Evolutionary conservation across 23 tunicate genomes (phyloP), one percentile per base, ranked within the genome.

Genomic region (Halocynthia roretzi): DNA sequence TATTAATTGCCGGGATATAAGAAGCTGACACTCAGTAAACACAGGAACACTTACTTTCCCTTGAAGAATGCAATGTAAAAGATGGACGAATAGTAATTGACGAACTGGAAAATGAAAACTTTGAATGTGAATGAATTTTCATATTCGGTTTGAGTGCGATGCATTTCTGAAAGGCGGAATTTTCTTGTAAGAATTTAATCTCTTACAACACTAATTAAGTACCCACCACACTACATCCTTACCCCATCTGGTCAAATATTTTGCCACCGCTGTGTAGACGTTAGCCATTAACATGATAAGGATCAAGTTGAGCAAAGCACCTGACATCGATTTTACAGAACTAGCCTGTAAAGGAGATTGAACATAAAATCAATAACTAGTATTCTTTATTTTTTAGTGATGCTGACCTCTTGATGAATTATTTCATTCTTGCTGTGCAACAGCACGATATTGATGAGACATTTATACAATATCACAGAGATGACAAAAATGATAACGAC

Each of bases 31-130:
- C 44, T 31, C 10, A 22, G 17, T 22, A 71, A 62, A 31, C 14
- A 48, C 31, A 12, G 66, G 11, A 12, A 48, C 18, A 79, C 96
- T 80, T 52, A 89, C 96, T 89, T 89, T 68, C 93, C 98, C 50
- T 93, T 93, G 82, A 93, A 93, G 54, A 93, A 93, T 61, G 98
- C 98, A 62, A 93, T 87, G 83, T 93, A 93, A 75, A 83, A 93
- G 19, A 93, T 83, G n/a, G 94, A 87, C 18, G 98, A 93, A 60
- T 93, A 93, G 60, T 87, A 93, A 71, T 93, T 93, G 89, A 93
- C 94, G 50, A 93, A 93, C 77, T 93, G 98, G 66, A 93, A 93
- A 51, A 89, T 76, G 80, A 93, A 93, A 8, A 93, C 94, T 80
- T 93, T 93, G 61, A 93, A 83, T 6, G 98, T 87, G 74, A 87